phyloP scores from a whole-genome alignment of 2,797 vertebrate species.

The Micromesistius poutassou region DNA sequence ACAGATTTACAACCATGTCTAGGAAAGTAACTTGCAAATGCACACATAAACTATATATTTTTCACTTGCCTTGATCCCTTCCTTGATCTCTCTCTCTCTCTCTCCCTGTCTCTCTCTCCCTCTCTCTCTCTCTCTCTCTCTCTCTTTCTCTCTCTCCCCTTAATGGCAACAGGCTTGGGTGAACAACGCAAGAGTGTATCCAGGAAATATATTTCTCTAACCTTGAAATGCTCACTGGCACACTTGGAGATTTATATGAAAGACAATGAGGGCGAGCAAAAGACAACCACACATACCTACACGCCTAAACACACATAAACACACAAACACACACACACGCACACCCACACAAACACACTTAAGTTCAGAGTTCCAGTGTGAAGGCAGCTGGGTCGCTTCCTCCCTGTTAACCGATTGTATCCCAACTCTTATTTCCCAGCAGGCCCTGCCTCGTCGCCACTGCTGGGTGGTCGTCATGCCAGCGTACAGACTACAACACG shows the following conservation, averaged over 20 bases:
- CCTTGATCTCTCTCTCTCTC: too few relatives aligned
- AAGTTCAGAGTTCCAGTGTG: too few relatives aligned
- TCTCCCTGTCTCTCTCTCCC: too few relatives aligned
- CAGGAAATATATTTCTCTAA: not conserved
- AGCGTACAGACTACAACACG: constrained; percentile 34
- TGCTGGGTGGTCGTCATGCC: constrained; percentile 23
- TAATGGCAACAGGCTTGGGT: not conserved
- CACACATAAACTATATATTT: too few relatives aligned
- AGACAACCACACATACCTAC: not conserved
- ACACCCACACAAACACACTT: not conserved
- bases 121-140: too few relatives aligned
- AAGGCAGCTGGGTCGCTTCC: not conserved
- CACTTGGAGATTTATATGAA: constrained; percentile 3
- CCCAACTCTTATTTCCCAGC: constrained; percentile 1
- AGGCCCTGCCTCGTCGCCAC: constrained; percentile 13
- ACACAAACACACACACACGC: not conserved
- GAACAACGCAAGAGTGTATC: not conserved
- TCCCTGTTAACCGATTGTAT: constrained; percentile 5
- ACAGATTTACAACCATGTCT: too few relatives aligned
- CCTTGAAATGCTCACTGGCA: not conserved
- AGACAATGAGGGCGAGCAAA: not conserved
- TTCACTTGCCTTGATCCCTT: too few relatives aligned
- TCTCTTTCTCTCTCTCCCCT: not conserved
- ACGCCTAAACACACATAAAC: not conserved
- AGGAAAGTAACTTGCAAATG: too few relatives aligned